Evolutionary conservation across 2,797 vertebrate species (phyloP).

Genomic region (Clarias fuscus): DNA sequence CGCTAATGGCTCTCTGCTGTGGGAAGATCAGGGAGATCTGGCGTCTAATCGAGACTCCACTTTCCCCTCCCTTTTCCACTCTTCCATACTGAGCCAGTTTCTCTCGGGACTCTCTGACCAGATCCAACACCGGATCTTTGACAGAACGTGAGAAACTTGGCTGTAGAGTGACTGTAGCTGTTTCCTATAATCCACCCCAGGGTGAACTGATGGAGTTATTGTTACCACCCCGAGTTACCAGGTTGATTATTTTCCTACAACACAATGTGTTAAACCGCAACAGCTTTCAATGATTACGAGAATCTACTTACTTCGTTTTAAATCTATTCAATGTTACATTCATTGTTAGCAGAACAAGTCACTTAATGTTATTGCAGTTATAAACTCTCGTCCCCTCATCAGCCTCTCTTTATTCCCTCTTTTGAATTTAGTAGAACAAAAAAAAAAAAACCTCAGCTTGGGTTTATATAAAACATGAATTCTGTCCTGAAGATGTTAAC

Average conservation of each 20-base stretch:
- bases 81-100: slow-evolving; percentile 6
- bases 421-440: background rate
- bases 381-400: background rate
- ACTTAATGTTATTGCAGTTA: background rate
- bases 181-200: background rate
- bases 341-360: background rate
- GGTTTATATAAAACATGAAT: no score
- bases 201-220: background rate
- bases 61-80: background rate
- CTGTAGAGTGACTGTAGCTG: background rate
- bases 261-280: background rate
- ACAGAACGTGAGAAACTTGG: background rate
- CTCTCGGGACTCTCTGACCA: background rate
- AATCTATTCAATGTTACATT: background rate
- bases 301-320: background rate
- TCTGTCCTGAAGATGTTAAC: no score
- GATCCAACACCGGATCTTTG: background rate
- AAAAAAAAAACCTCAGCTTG: background rate
- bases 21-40: slow-evolving; percentile 12
- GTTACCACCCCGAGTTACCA: background rate
- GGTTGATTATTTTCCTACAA: background rate
- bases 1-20: slow-evolving; percentile 6
- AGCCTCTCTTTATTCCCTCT: background rate
- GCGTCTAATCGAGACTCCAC: background rate
- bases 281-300: background rate